A percentile compares a stretch with the other conserved stretches of the same genome.
phyloP scores from a whole-genome alignment of 2,113 vertebrate genomes.

The Poeciliopsis prolifica region DNA sequence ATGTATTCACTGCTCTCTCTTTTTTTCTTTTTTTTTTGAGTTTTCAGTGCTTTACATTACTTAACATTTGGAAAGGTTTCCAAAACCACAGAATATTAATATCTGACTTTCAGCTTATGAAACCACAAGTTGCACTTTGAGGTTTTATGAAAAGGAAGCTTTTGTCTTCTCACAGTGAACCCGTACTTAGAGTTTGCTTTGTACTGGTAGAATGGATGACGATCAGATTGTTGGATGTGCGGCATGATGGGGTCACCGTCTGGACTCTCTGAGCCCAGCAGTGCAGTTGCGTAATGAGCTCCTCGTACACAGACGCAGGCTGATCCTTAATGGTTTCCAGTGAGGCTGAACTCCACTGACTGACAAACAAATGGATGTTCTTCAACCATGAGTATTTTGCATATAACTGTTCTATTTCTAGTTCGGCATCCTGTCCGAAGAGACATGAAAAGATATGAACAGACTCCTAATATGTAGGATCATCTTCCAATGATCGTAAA shows the following conservation, averaged over 20 bases:
- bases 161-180: background rate
- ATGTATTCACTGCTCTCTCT: background rate
- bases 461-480: background rate
- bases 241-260: conserved; percentile 47
- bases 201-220: conserved; percentile 65
- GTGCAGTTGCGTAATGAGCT: conserved; percentile 64
- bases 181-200: conserved; percentile 75
- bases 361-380: conserved; percentile 67
- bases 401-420: conserved; percentile 76
- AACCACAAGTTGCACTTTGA: background rate
- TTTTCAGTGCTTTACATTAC: background rate
- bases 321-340: conserved; percentile 71
- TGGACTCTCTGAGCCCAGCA: conserved; percentile 67
- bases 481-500: background rate
- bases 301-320: conserved; percentile 66
- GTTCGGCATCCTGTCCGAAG: conserved; percentile 67
- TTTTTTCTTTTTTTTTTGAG: no score
- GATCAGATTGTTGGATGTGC: conserved; percentile 78
- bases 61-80: no score
- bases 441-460: background rate
- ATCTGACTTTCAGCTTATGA: background rate
- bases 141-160: background rate
- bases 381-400: conserved; percentile 71
- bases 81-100: background rate
- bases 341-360: conserved; percentile 68